Percentiles rank a stretch among this genome's conserved stretches.
Evolutionary conservation across 1,140 invertebrate species (phyloP).

Genomic region (Drosophila carrolli): DNA sequence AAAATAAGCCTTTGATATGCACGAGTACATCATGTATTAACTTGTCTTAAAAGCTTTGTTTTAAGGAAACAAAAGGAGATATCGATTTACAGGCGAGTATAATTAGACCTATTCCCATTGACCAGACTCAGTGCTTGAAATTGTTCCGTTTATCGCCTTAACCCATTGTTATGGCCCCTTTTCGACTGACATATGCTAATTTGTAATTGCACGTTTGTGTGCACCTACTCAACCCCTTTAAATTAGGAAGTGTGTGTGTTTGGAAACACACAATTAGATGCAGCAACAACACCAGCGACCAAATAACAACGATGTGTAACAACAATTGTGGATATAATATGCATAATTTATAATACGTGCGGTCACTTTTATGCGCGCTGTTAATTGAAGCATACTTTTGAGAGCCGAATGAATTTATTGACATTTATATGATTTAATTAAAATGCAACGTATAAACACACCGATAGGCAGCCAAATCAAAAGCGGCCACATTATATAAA

Average conservation of each 20-base stretch:
- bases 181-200: slow-evolving; percentile 27
- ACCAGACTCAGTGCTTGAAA: slow-evolving; percentile 1
- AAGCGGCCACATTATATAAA: slow-evolving; percentile 47
- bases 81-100: neutral
- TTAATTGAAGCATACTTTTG: slow-evolving; percentile 67
- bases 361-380: slow-evolving; percentile 53
- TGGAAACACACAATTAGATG: slow-evolving; percentile 25
- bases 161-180: slow-evolving; percentile 9
- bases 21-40: neutral
- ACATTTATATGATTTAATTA: slow-evolving; percentile 70
- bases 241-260: neutral
- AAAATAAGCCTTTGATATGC: neutral
- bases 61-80: neutral
- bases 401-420: slow-evolving; percentile 59
- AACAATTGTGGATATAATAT: slow-evolving; percentile 51
- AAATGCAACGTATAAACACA: slow-evolving; percentile 36
- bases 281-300: slow-evolving; percentile 6
- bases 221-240: neutral
- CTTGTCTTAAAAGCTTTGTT: neutral
- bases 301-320: slow-evolving; percentile 40
- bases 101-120: neutral
- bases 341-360: slow-evolving; percentile 58
- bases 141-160: slow-evolving; percentile 13
- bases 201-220: slow-evolving; percentile 26
- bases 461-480: slow-evolving; percentile 38